Conservation (phyloP, 1,140 invertebrate genomes). For the Drosophila grimshawi region DNA sequence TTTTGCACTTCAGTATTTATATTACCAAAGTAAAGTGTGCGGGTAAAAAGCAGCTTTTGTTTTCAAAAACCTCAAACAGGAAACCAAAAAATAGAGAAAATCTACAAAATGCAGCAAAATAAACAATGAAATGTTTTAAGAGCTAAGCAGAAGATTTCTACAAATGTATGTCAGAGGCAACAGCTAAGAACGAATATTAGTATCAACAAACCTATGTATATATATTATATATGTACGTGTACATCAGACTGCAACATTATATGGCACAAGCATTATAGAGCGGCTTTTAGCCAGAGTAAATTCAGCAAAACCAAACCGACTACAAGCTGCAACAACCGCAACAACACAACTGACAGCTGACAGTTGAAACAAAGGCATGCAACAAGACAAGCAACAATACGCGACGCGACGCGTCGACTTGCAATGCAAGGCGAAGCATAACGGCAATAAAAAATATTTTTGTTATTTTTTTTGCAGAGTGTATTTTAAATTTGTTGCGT, state of each 20-base stretch:
- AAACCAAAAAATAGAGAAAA: constrained; percentile 1
- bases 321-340: constrained; percentile 14
- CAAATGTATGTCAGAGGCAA: constrained; percentile 28
- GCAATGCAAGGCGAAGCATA: constrained; percentile 22
- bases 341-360: constrained; percentile 38
- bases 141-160: constrained; percentile 9
- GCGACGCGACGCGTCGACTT: constrained; percentile 14
- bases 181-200: constrained; percentile 30
- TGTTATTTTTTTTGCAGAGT: constrained; percentile 5
- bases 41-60: constrained; percentile 45
- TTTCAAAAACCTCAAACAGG: constrained; percentile 31
- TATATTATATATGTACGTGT: neutral
- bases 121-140: constrained; percentile 15
- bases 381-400: constrained; percentile 40
- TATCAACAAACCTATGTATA: constrained; percentile 20
- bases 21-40: constrained; percentile 52
- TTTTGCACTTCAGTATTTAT: constrained; percentile 52
- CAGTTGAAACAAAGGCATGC: constrained; percentile 50
- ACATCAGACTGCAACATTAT: constrained; percentile 8
- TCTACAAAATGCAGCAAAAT: constrained; percentile 1
- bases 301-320: constrained; percentile 9
- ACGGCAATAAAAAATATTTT: constrained; percentile 63
- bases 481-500: neutral
- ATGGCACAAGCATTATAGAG: constrained; percentile 1
- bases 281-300: constrained; percentile 14